phyloP scores from a whole-genome alignment of 2,888 invertebrate species.

The Aromia moschata region DNA sequence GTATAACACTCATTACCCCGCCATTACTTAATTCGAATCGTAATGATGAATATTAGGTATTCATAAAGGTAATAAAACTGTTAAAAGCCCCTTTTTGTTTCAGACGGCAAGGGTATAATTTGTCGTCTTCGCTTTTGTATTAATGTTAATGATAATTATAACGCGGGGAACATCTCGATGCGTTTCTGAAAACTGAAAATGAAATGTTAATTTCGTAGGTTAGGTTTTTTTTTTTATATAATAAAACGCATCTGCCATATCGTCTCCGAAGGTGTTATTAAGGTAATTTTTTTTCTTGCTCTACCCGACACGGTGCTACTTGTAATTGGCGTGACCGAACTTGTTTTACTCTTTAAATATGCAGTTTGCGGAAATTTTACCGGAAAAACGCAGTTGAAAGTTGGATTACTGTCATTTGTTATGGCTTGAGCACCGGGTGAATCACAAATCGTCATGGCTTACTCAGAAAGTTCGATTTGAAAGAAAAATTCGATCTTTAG shows the following conservation, averaged over 20 bases:
- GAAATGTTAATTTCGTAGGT: conserved; percentile 32
- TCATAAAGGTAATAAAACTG: conserved; percentile 25
- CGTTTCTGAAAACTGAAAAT: conserved; percentile 26
- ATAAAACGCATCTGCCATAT: conserved; percentile 34
- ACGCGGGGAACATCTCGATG: conserved; percentile 23
- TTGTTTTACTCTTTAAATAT: no score
- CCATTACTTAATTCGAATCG: conserved; percentile 29
- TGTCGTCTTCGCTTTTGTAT: conserved; percentile 28
- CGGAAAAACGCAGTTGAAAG: no score
- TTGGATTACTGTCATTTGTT: no score
- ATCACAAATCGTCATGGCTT: no score
- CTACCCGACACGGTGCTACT: neutral
- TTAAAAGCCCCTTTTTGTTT: conserved; percentile 26
- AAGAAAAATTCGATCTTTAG: no score
- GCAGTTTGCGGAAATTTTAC: no score
- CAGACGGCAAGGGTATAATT: conserved; percentile 23
- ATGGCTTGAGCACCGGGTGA: no score
- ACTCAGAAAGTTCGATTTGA: no score
- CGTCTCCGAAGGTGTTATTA: conserved; percentile 21
- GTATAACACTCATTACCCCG: conserved; percentile 31
- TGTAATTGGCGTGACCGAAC: no score
- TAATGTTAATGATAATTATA: conserved; percentile 30
- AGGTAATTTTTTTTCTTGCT: neutral
- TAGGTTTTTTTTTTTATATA: conserved; percentile 16
- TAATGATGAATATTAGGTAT: conserved; percentile 38